A percentile compares a stretch with the other conserved stretches of the same genome.
phyloP scores from a whole-genome alignment of 2,113 vertebrate genomes.

The Apeltes quadracus region DNA sequence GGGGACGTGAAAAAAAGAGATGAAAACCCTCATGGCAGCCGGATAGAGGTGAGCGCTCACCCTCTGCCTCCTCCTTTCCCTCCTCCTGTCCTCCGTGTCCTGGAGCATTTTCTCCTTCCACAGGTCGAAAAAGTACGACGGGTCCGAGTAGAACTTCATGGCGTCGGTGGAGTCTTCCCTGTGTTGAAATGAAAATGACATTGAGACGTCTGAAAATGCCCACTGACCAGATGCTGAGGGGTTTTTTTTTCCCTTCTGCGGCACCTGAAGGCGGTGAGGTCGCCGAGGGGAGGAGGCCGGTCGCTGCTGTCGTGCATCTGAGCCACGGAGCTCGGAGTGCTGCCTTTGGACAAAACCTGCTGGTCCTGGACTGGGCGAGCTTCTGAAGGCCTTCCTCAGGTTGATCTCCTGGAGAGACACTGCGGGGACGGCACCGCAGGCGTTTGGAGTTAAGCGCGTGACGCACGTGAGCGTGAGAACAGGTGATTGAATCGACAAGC shows the following conservation, averaged over 20 bases:
- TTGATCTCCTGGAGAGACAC: conserved; percentile 97
- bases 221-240: neutral
- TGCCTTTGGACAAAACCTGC: conserved; percentile 92
- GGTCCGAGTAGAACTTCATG: conserved; percentile 94
- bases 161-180: conserved; percentile 94
- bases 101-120: conserved; percentile 99
- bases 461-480: neutral
- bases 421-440: conserved; percentile 62
- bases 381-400: conserved; percentile 95
- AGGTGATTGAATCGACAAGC: neutral
- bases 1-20: neutral
- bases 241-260: no score
- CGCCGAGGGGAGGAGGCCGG: conserved; percentile 88
- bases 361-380: conserved; percentile 91
- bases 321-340: conserved; percentile 84
- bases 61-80: conserved; percentile 82
- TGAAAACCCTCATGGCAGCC: neutral
- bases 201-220: neutral
- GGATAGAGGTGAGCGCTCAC: conserved; percentile 51
- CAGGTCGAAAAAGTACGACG: conserved; percentile 97
- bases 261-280: conserved; percentile 91
- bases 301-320: conserved; percentile 91
- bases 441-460: neutral
- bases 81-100: conserved; percentile 96
- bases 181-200: conserved; percentile 36